Base-by-base conservation (phyloP, 2,888 invertebrate genomes). In the Drosophila phalerata region DNA sequence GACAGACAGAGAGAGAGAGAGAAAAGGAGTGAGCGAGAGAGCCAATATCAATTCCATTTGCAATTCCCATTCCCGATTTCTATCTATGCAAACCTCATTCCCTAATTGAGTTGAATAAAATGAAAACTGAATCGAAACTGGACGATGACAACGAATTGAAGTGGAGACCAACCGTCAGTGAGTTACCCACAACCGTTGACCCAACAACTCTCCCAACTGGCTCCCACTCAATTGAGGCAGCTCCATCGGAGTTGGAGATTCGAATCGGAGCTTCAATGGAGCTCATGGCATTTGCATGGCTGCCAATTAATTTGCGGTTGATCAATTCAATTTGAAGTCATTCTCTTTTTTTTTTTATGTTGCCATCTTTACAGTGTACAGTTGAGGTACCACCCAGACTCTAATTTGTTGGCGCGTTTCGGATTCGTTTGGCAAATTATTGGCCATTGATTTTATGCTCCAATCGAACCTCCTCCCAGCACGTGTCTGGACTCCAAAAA, bases 251-350 rank as follows among this genome's bases (percentile, higher is more conserved):
- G 37, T 25, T 34, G 37, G 34, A 45, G 34, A 38, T 56, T 38
- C 51, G 70, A 72, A 63, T 37, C 48, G 55, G 32, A 30, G 58
- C 42, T 63, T 34, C 72, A 61, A 32, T 66, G 60, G 66, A 71
- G 69, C 66, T 62, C 71, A 78, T 73, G 79, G 72, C 88, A 82
- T 72, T 85, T 84, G 81, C 85, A 86, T 85, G 89, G 78, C 87
- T 77, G 82, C 80, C 92, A 92, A 92, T 92, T 92, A 91, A 91
- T 91, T 92, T 92, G 92, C 91, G 91, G 91, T 92, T 91, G 90
- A 91, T 92, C 91, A 92, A 92, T 92, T 92, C 90, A 92, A 92
- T 92, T 91, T 90, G 87, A 64, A 83, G 80, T 62, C 73, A 9
- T 30, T 28, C 69, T 48, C 47, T 61, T 63, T 52, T 57, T 17